A percentile compares a stretch with the other conserved stretches of the same genome.
Evolutionary conservation across 2,113 vertebrate species (phyloP).

Genomic region (chimpanzee (Pan troglodytes)): NHGRI_mPanTro3-v2.1_pri NC_072412.2:80515501-80516000

Average conservation of each 20-base stretch:
- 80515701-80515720: not conserved
- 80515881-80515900: not conserved
- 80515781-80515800: not conserved
- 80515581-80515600: not conserved
- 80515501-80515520: not conserved
- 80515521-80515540: not conserved
- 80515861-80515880: not conserved
- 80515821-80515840: not conserved
- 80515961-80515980: not conserved
- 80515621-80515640: conserved; percentile 18
- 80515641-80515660: not conserved
- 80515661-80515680: not conserved
- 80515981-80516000: not conserved
- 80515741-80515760: not conserved
- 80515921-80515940: not conserved
- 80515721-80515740: not conserved
- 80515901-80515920: not conserved
- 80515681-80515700: not conserved
- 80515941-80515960: not conserved
- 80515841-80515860: not conserved
- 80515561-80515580: not conserved
- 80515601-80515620: not conserved
- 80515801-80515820: not conserved
- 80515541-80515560: not conserved
- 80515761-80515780: conserved; percentile 11